Conservation (phyloP, 2,888 invertebrate genomes). For the Aproaerema taeniolella region DNA sequence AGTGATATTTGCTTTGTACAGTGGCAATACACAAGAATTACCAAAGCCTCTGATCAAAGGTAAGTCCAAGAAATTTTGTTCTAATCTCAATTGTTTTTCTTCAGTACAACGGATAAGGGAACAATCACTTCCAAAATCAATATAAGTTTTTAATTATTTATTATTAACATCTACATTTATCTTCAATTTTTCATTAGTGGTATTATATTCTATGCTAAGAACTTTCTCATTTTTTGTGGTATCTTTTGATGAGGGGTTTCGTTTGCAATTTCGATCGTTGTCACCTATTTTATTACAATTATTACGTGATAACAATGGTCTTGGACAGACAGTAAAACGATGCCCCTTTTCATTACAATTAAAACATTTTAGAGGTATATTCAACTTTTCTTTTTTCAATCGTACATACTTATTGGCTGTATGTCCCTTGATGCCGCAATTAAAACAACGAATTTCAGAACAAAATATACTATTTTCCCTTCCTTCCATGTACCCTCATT, state of each 20-base stretch:
- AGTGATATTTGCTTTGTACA: neutral
- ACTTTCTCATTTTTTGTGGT: neutral
- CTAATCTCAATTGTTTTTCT: neutral
- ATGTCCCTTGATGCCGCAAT: neutral
- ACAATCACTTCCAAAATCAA: conserved; percentile 6
- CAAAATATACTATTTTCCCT: neutral
- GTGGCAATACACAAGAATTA: neutral
- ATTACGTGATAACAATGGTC: neutral
- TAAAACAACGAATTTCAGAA: neutral
- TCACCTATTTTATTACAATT: neutral
- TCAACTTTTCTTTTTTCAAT: neutral
- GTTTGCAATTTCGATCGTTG: neutral
- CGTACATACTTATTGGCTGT: neutral
- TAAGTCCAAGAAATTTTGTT: neutral
- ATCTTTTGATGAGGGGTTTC: neutral
- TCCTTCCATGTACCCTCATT: neutral
- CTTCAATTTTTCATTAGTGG: neutral
- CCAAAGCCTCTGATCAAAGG: conserved; percentile 3
- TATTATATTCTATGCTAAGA: neutral
- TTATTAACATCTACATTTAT: neutral
- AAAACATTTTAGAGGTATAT: neutral
- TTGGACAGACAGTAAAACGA: conserved; percentile 1
- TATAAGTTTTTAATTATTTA: neutral
- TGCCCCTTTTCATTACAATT: conserved; percentile 5
- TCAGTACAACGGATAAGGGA: neutral